phyloP scores from a whole-genome alignment of 2,797 vertebrate species.

The Pelochelys cantorii region DNA sequence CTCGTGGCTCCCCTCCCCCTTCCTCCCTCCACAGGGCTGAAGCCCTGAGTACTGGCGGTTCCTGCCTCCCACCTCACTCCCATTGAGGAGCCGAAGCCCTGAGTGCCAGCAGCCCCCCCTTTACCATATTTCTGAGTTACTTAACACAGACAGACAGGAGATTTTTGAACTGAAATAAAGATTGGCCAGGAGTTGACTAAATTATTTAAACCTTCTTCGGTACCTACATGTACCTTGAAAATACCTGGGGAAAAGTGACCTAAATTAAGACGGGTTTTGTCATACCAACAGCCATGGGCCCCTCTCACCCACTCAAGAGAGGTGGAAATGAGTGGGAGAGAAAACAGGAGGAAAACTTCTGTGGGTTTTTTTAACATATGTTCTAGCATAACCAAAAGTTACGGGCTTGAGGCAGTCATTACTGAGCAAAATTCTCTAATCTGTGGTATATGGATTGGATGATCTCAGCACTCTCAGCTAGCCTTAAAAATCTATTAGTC shows the following conservation, averaged over 20 bases:
- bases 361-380: not conserved
- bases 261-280: not conserved
- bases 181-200: rapidly evolving
- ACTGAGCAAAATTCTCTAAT: not conserved
- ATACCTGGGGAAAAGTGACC: not conserved
- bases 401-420: not conserved
- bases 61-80: no score
- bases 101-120: not conserved
- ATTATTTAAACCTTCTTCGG: not conserved
- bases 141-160: not conserved
- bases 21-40: no score
- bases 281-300: not conserved
- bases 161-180: not conserved
- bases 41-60: no score
- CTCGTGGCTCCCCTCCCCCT: no score
- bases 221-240: not conserved
- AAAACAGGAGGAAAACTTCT: not conserved
- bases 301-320: not conserved
- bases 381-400: not conserved
- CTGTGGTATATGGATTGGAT: not conserved
- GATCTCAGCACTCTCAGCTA: not conserved
- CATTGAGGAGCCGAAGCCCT: no score
- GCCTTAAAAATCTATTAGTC: not conserved
- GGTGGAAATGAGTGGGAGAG: not conserved
- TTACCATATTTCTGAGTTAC: not conserved